Conservation (phyloP, 2,113 vertebrate species). For the Fregata magnificens region DNA sequence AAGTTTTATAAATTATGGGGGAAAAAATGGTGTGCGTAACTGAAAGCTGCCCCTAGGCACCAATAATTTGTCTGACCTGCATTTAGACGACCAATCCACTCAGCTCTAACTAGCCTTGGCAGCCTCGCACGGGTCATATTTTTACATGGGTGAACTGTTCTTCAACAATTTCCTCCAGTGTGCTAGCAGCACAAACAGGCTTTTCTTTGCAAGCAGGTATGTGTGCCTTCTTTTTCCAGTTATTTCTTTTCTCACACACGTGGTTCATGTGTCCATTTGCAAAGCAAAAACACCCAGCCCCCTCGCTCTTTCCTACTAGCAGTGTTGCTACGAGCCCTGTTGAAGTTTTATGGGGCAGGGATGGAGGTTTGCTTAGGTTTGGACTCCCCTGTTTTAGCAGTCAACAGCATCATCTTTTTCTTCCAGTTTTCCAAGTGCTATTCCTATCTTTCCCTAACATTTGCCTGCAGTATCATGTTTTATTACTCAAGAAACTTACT, state of each 20-base stretch:
- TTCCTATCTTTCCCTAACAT: background rate
- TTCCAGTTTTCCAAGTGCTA: background rate
- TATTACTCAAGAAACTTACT: background rate
- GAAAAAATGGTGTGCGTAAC: background rate
- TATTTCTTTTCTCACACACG: background rate
- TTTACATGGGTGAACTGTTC: conserved; percentile 64
- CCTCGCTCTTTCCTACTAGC: background rate
- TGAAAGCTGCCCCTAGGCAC: conserved; percentile 46
- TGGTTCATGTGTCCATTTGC: background rate
- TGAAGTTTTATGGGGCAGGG: background rate
- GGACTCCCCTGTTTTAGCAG: background rate
- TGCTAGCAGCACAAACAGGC: conserved; percentile 45
- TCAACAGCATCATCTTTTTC: background rate
- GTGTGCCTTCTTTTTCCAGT: conserved; percentile 25
- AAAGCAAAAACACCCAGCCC: background rate
- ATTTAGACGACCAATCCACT: background rate
- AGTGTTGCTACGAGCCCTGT: background rate
- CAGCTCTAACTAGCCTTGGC: conserved; percentile 46
- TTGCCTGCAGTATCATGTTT: background rate
- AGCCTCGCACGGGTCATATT: conserved; percentile 11
- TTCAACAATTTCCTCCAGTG: conserved; percentile 57
- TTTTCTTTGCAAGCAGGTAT: conserved; percentile 58
- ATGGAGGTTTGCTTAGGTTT: background rate
- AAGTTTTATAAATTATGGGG: conserved; percentile 55
- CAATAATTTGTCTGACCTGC: conserved; percentile 56